Base-by-base conservation (phyloP, 1,140 invertebrate genomes). In the Drosophila pseudoananassae region DNA sequence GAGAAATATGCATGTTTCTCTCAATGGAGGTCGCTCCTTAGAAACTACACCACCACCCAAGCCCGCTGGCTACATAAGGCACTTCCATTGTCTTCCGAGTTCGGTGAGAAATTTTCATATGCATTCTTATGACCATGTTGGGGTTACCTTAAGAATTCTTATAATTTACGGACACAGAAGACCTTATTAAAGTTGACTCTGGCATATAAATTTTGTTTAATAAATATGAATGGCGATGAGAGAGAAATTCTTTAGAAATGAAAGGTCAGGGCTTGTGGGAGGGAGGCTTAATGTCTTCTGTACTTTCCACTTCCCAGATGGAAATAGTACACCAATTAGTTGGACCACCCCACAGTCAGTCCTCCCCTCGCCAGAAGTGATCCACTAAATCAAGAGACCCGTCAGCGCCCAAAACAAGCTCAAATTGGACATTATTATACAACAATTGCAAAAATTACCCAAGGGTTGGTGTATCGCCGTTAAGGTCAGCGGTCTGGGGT, bases 341-440 rank as follows among this genome's bases (percentile, higher is more conserved):
- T 36, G 1, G 31, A 10, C 31, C 57, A 52, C 49, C 33, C 49
- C 58, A 43, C 40, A 7, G 40, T 4, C 40, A 7, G 17, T 2
- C 14, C 23, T n/a, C 47, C 27, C 23, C 25, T 5, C 38, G 46
- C 61, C 23, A 8, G 27, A 68, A 70, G 6, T 46, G 25, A 68
- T 47, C 31, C 63, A 68, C 31, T 70, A 69, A 56, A 69, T 70
- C 51, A 69, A 25, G 43, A 25, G 43, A 8, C 51, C 17, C 40
- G 25, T 68, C 63, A 45, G 29, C 31, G 38, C 17, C 31, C 49
- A 33, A 73, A 73, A 74, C 69, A 38, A 74, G 47, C 51, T 64
- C 38, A 50, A 74, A 74, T 74, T 74, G 70, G 69, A 74, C 46
- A 73, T 55, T 73, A 73, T 73, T 73, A 73, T 64, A 73, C 70